Conservation (phyloP, 2,888 invertebrate species). For the Scaptomyza caliginosa region DNA sequence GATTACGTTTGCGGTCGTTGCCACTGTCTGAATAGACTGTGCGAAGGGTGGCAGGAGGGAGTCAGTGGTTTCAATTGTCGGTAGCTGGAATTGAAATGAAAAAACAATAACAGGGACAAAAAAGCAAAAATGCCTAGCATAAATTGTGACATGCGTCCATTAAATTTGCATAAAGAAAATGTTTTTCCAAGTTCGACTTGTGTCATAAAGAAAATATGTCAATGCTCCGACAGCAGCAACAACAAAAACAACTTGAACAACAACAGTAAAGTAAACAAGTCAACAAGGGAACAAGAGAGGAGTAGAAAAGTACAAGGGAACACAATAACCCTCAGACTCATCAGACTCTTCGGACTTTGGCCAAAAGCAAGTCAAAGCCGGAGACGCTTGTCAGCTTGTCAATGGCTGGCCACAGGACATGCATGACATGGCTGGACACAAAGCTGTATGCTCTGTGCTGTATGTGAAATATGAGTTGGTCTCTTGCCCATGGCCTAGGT, state of each 20-base stretch:
- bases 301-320: conserved; percentile 2
- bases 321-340: neutral
- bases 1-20: conserved; percentile 62
- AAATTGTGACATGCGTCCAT: conserved; percentile 53
- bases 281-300: conserved; percentile 13
- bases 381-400: conserved; percentile 46
- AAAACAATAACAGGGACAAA: conserved; percentile 6
- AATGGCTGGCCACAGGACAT: conserved; percentile 57
- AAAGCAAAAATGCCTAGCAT: conserved; percentile 15
- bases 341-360: conserved; percentile 2
- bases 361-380: conserved; percentile 32
- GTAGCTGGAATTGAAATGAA: conserved; percentile 11
- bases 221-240: conserved; percentile 29
- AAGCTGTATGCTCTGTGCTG: conserved; percentile 22
- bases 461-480: conserved; percentile 64
- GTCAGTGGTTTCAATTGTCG: conserved; percentile 17
- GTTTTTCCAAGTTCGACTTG: conserved; percentile 33
- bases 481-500: conserved; percentile 11
- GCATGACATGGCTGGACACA: conserved; percentile 38
- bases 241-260: conserved; percentile 11
- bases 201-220: conserved; percentile 62
- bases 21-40: conserved; percentile 3
- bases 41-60: neutral
- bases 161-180: conserved; percentile 63
- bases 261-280: conserved; percentile 13